Evolutionary conservation across 2,797 vertebrate genomes (phyloP).

Genomic region (Phataginus tetradactyla): DNA sequence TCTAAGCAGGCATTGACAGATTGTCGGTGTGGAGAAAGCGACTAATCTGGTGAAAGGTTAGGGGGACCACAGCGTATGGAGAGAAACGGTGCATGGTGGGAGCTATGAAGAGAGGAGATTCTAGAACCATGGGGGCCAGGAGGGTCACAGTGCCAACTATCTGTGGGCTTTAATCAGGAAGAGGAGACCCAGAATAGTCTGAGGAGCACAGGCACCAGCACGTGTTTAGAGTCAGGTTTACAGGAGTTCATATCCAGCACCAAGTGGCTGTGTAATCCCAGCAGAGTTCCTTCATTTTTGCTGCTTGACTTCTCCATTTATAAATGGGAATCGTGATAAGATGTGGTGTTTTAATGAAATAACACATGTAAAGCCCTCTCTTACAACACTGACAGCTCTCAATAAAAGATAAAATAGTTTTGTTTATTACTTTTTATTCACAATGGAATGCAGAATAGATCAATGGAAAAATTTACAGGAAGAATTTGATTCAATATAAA

Average conservation of each 20-base stretch:
- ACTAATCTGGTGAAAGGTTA: neutral
- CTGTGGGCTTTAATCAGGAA: neutral
- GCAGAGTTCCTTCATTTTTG: neutral
- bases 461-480: neutral
- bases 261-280: neutral
- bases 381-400: neutral
- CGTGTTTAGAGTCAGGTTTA: neutral
- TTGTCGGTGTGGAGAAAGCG: neutral
- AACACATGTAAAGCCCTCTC: neutral
- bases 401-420: neutral
- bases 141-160: neutral
- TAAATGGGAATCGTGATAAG: neutral
- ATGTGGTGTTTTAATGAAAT: neutral
- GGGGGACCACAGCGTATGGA: too few species aligned
- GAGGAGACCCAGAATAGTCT: neutral
- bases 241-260: neutral
- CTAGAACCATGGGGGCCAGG: neutral
- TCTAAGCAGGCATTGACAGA: neutral
- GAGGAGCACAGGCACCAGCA: too few species aligned
- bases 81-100: neutral
- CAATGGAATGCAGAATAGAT: neutral
- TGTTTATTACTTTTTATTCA: neutral
- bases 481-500: neutral
- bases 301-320: neutral
- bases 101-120: neutral